Evolutionary conservation across 2,113 vertebrate genomes (phyloP).

Genomic region (Zingel zingel): DNA sequence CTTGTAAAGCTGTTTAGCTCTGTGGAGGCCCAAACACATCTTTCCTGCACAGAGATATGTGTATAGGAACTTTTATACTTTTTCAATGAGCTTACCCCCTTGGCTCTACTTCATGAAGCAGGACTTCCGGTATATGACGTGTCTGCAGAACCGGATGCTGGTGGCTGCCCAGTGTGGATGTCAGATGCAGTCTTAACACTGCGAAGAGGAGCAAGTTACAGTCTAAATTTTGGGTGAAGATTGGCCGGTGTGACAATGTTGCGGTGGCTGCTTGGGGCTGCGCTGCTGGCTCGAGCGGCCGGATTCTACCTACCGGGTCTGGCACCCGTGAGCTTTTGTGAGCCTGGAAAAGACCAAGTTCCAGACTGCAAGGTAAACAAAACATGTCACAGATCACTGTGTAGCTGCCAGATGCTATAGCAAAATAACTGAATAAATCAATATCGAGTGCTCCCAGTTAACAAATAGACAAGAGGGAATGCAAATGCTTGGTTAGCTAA

Average conservation of each 20-base stretch:
- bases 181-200: background rate
- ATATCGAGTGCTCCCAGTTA: accelerated
- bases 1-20: too few species aligned
- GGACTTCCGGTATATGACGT: conserved; percentile 54
- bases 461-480: too few species aligned
- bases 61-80: too few species aligned
- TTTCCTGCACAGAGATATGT: too few species aligned
- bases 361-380: conserved; percentile 89
- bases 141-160: conserved; percentile 32
- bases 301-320: conserved; percentile 92
- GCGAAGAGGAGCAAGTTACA: background rate
- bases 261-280: conserved; percentile 49
- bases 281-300: conserved; percentile 48
- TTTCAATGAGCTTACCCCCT: too few species aligned
- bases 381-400: background rate
- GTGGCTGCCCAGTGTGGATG: background rate
- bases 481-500: background rate
- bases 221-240: accelerated
- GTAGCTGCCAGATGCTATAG: background rate
- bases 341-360: conserved; percentile 61
- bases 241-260: conserved; percentile 8
- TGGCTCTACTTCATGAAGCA: background rate
- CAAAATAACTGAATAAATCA: background rate
- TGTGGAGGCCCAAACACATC: too few species aligned
- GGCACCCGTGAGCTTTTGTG: conserved; percentile 94